Evolutionary conservation across 2,888 invertebrate species (phyloP).

Genomic region (Chironomus tentans): DNA sequence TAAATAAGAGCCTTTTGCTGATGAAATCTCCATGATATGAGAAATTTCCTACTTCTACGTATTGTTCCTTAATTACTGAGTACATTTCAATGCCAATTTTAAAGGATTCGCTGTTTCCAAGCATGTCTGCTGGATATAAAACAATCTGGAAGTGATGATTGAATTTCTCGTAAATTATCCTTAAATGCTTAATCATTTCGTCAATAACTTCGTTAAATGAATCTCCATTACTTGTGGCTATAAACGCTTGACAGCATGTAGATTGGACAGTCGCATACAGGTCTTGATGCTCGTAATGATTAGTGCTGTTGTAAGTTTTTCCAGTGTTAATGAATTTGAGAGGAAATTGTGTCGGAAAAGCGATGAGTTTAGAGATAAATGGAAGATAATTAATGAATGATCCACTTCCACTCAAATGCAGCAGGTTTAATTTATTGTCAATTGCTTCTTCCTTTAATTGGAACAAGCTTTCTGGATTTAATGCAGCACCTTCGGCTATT

Average conservation of each 20-base stretch:
- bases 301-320: constrained; percentile 52
- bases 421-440: constrained; percentile 47
- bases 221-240: constrained; percentile 44
- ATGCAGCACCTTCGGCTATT: constrained; percentile 61
- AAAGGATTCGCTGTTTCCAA: constrained; percentile 57
- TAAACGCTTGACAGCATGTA: constrained; percentile 58
- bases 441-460: constrained; percentile 50
- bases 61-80: constrained; percentile 52
- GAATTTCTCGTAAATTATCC: constrained; percentile 53
- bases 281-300: constrained; percentile 40
- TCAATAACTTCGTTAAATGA: constrained; percentile 49
- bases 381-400: constrained; percentile 65
- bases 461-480: constrained; percentile 48
- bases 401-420: constrained; percentile 68
- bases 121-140: constrained; percentile 50
- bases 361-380: constrained; percentile 57
- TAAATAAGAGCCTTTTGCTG: constrained; percentile 67
- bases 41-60: constrained; percentile 64
- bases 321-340: constrained; percentile 61
- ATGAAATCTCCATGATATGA: constrained; percentile 64
- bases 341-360: constrained; percentile 55
- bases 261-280: constrained; percentile 62
- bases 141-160: constrained; percentile 59
- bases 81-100: constrained; percentile 64
- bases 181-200: constrained; percentile 45